These are phyloP conservation scores for Shinisaurus crocodilurus DNA, from an alignment of 2,113 vertebrate species.

Conservation along the genomic window DNA sequence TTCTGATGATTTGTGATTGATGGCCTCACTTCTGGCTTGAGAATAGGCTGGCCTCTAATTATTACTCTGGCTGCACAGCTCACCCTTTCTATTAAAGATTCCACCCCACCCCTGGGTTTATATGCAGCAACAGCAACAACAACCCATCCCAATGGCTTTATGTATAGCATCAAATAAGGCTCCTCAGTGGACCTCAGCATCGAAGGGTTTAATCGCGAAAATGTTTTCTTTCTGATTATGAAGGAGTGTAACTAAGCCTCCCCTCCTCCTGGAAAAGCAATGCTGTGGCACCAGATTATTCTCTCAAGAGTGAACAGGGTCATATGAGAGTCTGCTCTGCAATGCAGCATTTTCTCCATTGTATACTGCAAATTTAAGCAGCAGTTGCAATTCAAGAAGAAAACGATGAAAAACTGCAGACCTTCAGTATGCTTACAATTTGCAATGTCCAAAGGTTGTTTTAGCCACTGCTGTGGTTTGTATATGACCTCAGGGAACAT, in stretches of 20 bases:
- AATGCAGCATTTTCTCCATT: conserved; percentile 19
- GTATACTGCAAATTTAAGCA: conserved; percentile 21
- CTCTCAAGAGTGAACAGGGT: background rate
- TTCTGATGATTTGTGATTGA: conserved; percentile 22
- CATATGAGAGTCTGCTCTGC: conserved; percentile 30
- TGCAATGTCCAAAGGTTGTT: background rate
- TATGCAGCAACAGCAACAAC: background rate
- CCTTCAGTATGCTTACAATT: background rate
- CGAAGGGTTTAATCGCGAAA: background rate
- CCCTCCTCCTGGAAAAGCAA: background rate
- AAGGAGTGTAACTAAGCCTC: background rate
- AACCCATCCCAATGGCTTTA: conserved; percentile 25
- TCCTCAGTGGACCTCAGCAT: background rate
- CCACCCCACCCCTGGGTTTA: background rate
- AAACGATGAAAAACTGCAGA: background rate
- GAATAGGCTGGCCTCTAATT: background rate
- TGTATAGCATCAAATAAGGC: conserved; percentile 48
- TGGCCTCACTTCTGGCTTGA: background rate
- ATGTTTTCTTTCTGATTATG: conserved; percentile 30
- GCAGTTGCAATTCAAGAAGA: background rate
- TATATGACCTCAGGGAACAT: background rate
- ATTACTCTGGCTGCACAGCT: conserved; percentile 1
- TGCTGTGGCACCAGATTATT: conserved; percentile 6
- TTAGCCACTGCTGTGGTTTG: background rate
- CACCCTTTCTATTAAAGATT: conserved; percentile 6